phyloP scores from a whole-genome alignment of 2,797 vertebrate species.

The Tamandua tetradactyla region DNA sequence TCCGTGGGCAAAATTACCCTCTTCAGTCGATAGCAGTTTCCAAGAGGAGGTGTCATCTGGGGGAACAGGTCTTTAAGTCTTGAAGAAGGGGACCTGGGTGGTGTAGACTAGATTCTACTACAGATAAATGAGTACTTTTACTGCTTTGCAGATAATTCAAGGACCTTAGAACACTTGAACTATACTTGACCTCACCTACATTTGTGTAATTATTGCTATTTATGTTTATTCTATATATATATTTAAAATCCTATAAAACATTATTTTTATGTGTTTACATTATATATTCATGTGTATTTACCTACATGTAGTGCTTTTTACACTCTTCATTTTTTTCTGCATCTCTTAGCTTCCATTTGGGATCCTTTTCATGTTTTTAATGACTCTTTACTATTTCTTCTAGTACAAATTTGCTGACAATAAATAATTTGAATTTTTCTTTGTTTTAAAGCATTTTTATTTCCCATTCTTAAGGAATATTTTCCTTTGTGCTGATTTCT shows the following conservation, averaged over 20 bases:
- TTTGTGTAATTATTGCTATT: background rate
- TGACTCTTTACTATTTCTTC: conserved; percentile 2
- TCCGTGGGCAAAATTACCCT: background rate
- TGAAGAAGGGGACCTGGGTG: background rate
- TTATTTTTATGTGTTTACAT: background rate
- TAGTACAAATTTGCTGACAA: background rate
- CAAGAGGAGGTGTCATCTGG: background rate
- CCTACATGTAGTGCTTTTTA: background rate
- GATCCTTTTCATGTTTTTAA: conserved; percentile 4
- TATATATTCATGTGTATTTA: background rate
- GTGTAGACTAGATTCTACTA: background rate
- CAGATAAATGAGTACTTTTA: background rate
- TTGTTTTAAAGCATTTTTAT: background rate
- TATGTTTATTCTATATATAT: background rate
- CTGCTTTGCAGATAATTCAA: background rate
- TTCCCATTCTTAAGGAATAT: background rate
- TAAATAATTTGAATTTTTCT: background rate
- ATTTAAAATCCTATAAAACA: background rate
- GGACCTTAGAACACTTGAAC: background rate
- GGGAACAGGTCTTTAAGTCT: background rate
- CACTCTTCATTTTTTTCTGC: background rate
- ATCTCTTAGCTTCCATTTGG: background rate
- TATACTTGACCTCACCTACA: background rate
- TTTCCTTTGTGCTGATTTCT: background rate
- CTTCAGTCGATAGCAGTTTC: background rate